Conservation (phyloP, 2,888 invertebrate species). For the Drosophila flavopinicola region DNA sequence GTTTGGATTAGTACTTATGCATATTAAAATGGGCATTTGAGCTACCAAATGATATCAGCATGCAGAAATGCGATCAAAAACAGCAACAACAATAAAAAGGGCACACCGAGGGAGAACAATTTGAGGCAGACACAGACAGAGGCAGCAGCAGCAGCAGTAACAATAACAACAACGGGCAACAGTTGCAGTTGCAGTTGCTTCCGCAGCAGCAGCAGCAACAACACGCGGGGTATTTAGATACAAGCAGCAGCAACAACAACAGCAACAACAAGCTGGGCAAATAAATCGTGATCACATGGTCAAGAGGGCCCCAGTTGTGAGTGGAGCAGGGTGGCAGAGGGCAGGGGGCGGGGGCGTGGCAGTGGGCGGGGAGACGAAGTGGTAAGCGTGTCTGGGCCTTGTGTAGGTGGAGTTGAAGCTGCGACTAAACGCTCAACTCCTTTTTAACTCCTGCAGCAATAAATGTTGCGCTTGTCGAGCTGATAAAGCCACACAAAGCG, state of each 20-base stretch:
- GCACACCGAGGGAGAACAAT: constrained; percentile 29
- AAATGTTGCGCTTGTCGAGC: constrained; percentile 75
- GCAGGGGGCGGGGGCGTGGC: not conserved
- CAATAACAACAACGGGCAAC: constrained; percentile 42
- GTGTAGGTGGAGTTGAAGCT: constrained; percentile 69
- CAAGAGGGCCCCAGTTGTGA: constrained; percentile 64
- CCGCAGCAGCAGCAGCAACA: constrained; percentile 54
- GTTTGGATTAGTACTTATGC: constrained; percentile 14
- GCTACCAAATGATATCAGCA: constrained; percentile 47
- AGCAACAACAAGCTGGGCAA: constrained; percentile 59
- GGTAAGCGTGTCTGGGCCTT: constrained; percentile 14
- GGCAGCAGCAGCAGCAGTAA: constrained; percentile 39
- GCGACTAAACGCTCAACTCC: constrained; percentile 65
- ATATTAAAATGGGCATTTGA: constrained; percentile 32
- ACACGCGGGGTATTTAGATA: constrained; percentile 68
- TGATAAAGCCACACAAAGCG: constrained; percentile 81
- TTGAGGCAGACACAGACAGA: constrained; percentile 27
- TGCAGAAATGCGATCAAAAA: constrained; percentile 44
- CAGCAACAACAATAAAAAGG: constrained; percentile 27
- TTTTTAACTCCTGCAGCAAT: constrained; percentile 72
- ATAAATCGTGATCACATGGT: constrained; percentile 83
- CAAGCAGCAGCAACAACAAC: constrained; percentile 57
- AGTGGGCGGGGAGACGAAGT: not conserved
- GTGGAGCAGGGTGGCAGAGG: not conserved
- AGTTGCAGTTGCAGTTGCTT: constrained; percentile 69